Conservation (phyloP, 2,797 vertebrate species). For the Urophycis tenuis region DNA sequence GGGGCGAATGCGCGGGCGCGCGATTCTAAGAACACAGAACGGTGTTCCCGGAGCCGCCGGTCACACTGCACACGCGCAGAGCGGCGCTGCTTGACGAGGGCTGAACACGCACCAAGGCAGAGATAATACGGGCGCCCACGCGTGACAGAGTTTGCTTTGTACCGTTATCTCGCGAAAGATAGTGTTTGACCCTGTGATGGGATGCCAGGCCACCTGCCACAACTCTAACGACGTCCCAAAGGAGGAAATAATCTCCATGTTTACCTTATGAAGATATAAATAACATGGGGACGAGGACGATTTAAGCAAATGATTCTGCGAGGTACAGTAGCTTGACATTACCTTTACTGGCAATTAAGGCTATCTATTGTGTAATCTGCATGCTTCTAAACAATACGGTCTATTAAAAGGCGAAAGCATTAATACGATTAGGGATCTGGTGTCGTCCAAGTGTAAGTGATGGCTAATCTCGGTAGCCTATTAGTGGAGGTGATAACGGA, state of each 20-base stretch:
- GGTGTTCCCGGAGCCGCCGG: neutral
- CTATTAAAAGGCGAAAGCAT: slow-evolving; percentile 9
- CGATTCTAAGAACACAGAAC: slow-evolving; percentile 34
- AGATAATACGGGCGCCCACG: slow-evolving; percentile 21
- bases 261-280: slow-evolving; percentile 36
- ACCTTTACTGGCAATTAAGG: slow-evolving; percentile 13
- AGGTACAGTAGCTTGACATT: slow-evolving; percentile 56
- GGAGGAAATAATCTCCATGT: slow-evolving; percentile 48
- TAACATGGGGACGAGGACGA: slow-evolving; percentile 53
- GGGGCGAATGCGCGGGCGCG: neutral
- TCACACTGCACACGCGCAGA: slow-evolving; percentile 56
- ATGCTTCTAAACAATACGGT: slow-evolving; percentile 21
- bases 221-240: slow-evolving; percentile 29
- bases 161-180: slow-evolving; percentile 31
- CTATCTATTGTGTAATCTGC: slow-evolving; percentile 19
- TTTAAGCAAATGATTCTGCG: slow-evolving; percentile 58
- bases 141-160: slow-evolving; percentile 24
- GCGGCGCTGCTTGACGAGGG: slow-evolving; percentile 32
- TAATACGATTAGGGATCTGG: slow-evolving; percentile 35
- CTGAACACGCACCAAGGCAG: slow-evolving; percentile 44
- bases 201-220: slow-evolving; percentile 49
- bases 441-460: neutral
- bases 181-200: slow-evolving; percentile 10
- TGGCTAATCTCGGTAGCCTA: neutral
- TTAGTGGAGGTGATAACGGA: neutral